A percentile compares a stretch with the other conserved stretches of the same genome.
Conservation (phyloP, 2,888 invertebrate species). For the Zeuzera pyrina region DNA sequence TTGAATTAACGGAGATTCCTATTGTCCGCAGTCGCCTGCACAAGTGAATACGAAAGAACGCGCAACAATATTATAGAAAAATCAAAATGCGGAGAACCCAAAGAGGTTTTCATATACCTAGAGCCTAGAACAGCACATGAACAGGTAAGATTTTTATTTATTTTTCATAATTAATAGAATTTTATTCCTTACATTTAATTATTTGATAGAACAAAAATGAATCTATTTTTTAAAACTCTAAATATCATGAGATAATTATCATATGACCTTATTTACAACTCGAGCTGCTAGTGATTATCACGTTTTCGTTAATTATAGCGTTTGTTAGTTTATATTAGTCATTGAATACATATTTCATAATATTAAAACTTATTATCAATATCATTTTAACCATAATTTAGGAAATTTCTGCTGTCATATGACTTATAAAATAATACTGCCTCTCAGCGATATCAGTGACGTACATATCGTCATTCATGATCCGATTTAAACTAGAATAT, state of each 20-base stretch:
- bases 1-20: no score
- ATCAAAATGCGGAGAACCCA: conserved; percentile 53
- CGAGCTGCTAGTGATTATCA: background rate
- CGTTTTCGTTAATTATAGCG: background rate
- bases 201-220: background rate
- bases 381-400: no score
- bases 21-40: conserved; percentile 44
- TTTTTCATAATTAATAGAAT: background rate
- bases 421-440: no score
- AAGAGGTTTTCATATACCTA: conserved; percentile 50
- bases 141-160: conserved; percentile 29
- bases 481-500: no score
- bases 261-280: background rate
- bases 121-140: conserved; percentile 41
- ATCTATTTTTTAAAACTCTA: background rate
- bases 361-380: background rate
- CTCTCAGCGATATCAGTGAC: no score
- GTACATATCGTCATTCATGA: no score
- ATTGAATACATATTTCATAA: background rate
- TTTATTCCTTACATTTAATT: background rate
- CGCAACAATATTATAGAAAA: conserved; percentile 46
- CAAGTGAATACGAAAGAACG: conserved; percentile 31
- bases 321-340: no score
- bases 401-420: no score
- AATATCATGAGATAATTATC: background rate